A percentile compares a stretch with the other conserved stretches of the same genome.
These are phyloP conservation scores for Nothoprocta perdicaria DNA, from an alignment of 2,113 vertebrate species.

Conservation along the genomic window DNA sequence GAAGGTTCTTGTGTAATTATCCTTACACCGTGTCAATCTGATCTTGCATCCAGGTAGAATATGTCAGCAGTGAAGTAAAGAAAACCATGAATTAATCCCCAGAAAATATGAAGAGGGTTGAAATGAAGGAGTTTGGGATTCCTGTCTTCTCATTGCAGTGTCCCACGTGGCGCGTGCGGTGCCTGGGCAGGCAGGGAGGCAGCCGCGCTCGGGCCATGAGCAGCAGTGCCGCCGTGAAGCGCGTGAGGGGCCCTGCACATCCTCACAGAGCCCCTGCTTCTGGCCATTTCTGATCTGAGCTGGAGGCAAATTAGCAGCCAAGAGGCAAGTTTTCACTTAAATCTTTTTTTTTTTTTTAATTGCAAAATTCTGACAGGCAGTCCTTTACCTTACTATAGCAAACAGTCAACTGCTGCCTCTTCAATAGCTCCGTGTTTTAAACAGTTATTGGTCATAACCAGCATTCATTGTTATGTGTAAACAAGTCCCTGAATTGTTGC, in stretches of 20 bases:
- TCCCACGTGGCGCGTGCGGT: fast-evolving
- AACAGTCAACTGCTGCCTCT: constrained; percentile 33
- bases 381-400: background rate
- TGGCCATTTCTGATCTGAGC: background rate
- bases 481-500: constrained; percentile 10
- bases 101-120: background rate
- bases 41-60: background rate
- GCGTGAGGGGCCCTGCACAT: background rate
- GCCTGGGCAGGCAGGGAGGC: background rate
- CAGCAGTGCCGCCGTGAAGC: background rate
- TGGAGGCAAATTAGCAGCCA: background rate
- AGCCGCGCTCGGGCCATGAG: background rate
- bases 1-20: constrained; percentile 7
- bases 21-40: background rate
- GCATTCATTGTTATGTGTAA: constrained; percentile 22
- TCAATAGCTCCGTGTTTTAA: constrained; percentile 42
- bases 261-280: background rate
- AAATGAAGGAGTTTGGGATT: background rate
- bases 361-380: constrained; percentile 7
- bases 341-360: background rate
- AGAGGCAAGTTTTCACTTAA: background rate
- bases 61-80: background rate
- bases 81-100: background rate
- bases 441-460: background rate
- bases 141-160: background rate